A percentile compares a stretch with the other conserved stretches of the same genome.
phyloP scores from a whole-genome alignment of 1,140 invertebrate species.

The Musca domestica region DNA sequence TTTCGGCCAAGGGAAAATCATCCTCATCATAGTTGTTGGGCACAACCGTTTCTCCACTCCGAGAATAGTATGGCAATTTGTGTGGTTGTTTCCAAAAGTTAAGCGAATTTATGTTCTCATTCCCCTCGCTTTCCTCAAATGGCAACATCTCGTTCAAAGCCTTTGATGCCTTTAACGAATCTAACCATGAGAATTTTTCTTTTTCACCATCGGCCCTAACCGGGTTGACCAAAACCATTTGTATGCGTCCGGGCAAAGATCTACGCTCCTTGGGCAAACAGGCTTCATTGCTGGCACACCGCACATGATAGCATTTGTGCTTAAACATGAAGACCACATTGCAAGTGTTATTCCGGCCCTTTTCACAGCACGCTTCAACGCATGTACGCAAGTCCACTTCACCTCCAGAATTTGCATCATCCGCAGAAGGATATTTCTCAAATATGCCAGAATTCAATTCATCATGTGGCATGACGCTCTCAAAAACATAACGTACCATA shows the following conservation, averaged over 20 bases:
- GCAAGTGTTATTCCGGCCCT: conserved; percentile 57
- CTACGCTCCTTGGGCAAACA: conserved; percentile 66
- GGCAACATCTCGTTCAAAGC: conserved; percentile 33
- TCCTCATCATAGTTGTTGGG: conserved; percentile 42
- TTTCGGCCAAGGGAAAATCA: conserved; percentile 44
- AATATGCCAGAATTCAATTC: conserved; percentile 43
- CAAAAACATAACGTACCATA: conserved; percentile 48
- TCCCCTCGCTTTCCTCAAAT: conserved; percentile 31
- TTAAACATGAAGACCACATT: conserved; percentile 79
- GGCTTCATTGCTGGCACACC: conserved; percentile 67
- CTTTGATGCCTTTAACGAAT: conserved; percentile 54
- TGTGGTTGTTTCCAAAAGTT: conserved; percentile 50
- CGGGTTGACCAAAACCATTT: conserved; percentile 75
- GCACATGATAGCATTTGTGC: conserved; percentile 72
- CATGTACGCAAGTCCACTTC: conserved; percentile 58
- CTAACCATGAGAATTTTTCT: conserved; percentile 54
- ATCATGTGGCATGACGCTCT: conserved; percentile 42
- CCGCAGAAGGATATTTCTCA: conserved; percentile 38
- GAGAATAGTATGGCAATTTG: conserved; percentile 31
- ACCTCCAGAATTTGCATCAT: conserved; percentile 31
- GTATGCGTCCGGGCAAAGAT: conserved; percentile 61
- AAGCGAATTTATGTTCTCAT: conserved; percentile 27
- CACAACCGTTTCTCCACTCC: conserved; percentile 30
- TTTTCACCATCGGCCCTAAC: conserved; percentile 53
- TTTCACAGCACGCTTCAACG: conserved; percentile 69